Percentiles rank a stretch among this genome's conserved stretches.
phyloP scores from a whole-genome alignment of 2,113 vertebrate species.

The Orthonyx spaldingii region DNA sequence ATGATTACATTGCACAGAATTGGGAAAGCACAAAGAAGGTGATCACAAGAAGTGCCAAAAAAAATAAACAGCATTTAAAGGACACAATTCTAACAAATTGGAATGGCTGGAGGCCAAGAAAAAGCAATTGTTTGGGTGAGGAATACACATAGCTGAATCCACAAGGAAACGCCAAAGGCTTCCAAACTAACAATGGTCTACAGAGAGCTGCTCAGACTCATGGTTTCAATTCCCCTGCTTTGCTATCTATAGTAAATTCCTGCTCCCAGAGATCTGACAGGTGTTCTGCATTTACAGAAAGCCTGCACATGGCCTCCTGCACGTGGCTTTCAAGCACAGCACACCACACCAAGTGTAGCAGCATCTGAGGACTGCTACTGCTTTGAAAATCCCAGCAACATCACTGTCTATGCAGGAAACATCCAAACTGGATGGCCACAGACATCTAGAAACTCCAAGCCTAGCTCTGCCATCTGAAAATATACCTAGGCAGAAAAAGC shows the following conservation, averaged over 20 bases:
- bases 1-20: background rate
- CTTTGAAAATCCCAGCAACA: background rate
- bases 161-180: background rate
- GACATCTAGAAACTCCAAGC: background rate
- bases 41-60: background rate
- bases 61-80: background rate
- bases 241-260: background rate
- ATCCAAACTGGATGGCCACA: background rate
- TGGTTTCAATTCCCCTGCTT: background rate
- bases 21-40: background rate
- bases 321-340: background rate
- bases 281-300: background rate
- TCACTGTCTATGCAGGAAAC: background rate
- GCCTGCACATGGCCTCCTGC: background rate
- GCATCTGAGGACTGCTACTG: background rate
- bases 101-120: background rate
- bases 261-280: background rate
- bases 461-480: background rate
- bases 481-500: background rate
- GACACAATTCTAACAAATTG: background rate
- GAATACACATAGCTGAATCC: background rate
- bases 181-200: background rate
- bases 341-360: background rate
- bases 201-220: background rate
- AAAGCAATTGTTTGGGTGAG: background rate